phyloP scores from a whole-genome alignment of 2,888 invertebrate genomes.

The Byasa hedistus region DNA sequence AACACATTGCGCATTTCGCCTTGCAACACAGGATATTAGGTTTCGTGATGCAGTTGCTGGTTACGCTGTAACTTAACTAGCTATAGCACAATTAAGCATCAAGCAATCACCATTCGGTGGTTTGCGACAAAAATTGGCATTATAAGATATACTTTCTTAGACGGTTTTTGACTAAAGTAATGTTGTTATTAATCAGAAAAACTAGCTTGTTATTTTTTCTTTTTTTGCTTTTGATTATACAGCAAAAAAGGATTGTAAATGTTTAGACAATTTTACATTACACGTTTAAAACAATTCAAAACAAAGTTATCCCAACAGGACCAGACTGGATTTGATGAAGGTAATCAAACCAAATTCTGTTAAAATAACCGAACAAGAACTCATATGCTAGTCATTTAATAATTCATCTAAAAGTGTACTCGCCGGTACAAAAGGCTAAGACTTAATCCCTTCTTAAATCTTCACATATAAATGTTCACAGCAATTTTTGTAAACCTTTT shows the following conservation, averaged over 20 bases:
- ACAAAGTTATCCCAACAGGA: not conserved
- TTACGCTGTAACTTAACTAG: too few relatives aligned
- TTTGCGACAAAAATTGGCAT: too few relatives aligned
- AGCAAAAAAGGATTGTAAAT: not conserved
- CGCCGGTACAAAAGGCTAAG: slow-evolving; percentile 9
- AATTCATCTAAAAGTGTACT: slow-evolving; percentile 16
- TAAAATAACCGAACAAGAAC: not conserved
- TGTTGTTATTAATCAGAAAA: too few relatives aligned
- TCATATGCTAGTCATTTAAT: not conserved
- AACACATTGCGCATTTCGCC: too few relatives aligned
- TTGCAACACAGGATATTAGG: too few relatives aligned
- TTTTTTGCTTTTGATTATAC: not conserved
- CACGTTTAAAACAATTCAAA: not conserved
- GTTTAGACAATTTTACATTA: not conserved
- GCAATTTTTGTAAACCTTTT: not conserved
- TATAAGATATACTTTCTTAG: too few relatives aligned
- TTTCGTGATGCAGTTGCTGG: too few relatives aligned
- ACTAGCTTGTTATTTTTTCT: not conserved
- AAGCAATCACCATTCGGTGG: too few relatives aligned
- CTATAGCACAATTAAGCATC: too few relatives aligned
- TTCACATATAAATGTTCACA: slow-evolving; percentile 1
- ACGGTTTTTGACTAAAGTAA: too few relatives aligned
- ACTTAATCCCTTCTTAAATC: slow-evolving; percentile 17
- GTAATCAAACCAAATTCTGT: not conserved
- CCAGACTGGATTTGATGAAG: not conserved